Conservation (phyloP, 2,113 vertebrate species). For the Globicephala melas region DNA sequence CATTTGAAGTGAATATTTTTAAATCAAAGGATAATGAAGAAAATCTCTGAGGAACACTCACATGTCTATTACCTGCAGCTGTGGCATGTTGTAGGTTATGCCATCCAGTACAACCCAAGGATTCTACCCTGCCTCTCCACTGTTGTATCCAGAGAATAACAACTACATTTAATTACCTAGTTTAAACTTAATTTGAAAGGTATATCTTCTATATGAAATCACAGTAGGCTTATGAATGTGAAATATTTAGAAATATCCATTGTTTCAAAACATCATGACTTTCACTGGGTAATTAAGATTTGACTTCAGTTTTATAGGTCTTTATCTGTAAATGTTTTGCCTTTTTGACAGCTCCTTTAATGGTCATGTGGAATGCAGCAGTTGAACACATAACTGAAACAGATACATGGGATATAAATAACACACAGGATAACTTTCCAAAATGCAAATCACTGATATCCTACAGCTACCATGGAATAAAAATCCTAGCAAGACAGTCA, state of each 20-base stretch:
- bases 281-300: neutral
- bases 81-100: neutral
- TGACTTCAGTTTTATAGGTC: neutral
- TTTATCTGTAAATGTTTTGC: conserved; percentile 73
- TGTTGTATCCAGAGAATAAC: neutral
- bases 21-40: neutral
- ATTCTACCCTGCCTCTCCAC: neutral
- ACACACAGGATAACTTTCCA: conserved; percentile 44
- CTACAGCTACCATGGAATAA: conserved; percentile 64
- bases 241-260: neutral
- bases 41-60: neutral
- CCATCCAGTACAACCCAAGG: neutral
- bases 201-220: neutral
- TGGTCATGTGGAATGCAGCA: conserved; percentile 76
- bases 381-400: conserved; percentile 71
- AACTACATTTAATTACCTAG: neutral
- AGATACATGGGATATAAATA: conserved; percentile 72
- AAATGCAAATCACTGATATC: conserved; percentile 65
- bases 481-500: conserved; percentile 46
- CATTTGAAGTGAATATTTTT: neutral
- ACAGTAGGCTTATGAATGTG: neutral
- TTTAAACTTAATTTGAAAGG: conserved; percentile 1
- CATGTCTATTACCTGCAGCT: neutral
- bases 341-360: conserved; percentile 48
- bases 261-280: neutral